A percentile compares a stretch with the other conserved stretches of the same genome.
phyloP scores from a whole-genome alignment of 92 coral and sea anemone species.

The Bergia sp. region DNA sequence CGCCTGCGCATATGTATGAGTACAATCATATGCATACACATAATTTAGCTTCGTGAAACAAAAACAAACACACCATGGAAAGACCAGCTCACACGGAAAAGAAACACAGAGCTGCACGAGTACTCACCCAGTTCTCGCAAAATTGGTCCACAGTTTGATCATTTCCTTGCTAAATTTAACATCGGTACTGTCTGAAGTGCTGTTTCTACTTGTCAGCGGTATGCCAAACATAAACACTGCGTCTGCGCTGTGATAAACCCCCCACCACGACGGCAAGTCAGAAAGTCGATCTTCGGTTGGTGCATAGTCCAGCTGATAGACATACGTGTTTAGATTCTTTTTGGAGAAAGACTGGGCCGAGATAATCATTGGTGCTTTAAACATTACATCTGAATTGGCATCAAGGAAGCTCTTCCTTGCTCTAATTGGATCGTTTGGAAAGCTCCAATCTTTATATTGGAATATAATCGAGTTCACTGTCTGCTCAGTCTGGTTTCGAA shows the following conservation, averaged over 20 bases:
- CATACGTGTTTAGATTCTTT: not conserved
- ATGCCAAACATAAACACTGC: not conserved
- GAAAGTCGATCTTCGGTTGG: not conserved
- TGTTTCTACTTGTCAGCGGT: not conserved
- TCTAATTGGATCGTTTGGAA: constrained; percentile 18
- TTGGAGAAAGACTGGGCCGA: constrained; percentile 8
- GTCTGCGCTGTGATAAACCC: constrained; percentile 20
- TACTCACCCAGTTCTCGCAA: constrained; percentile 38
- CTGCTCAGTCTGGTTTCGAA: constrained; percentile 17
- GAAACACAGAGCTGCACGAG: not conserved
- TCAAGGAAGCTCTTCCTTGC: constrained; percentile 8
- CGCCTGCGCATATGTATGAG: not conserved
- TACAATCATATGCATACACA: not conserved
- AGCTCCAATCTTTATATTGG: constrained; percentile 12
- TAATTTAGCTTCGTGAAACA: not conserved
- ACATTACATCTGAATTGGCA: constrained; percentile 15
- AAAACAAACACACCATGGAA: not conserved
- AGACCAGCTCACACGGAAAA: too few relatives aligned
- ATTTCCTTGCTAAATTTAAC: not conserved
- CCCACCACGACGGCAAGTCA: constrained; percentile 4
- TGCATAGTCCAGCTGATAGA: constrained; percentile 13
- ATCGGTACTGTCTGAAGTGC: not conserved
- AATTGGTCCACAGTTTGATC: constrained; percentile 16
- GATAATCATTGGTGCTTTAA: constrained; percentile 18
- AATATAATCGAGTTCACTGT: not conserved